Evolutionary conservation across 2,888 invertebrate genomes (phyloP).

Genomic region (Lasioglossum villosulum): DNA sequence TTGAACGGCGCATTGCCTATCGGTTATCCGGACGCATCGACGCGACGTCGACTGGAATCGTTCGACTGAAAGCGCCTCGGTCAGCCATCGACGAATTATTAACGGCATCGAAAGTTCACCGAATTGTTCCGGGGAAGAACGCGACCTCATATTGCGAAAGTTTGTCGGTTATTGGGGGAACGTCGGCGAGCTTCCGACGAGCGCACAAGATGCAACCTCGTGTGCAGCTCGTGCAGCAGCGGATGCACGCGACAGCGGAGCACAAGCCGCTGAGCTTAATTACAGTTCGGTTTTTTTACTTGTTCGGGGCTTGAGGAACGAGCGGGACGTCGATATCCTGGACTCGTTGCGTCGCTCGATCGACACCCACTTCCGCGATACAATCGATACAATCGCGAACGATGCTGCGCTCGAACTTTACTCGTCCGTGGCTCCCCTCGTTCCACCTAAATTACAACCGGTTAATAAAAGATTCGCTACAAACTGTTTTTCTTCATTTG

Average conservation of each 20-base stretch:
- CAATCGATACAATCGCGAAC: neutral
- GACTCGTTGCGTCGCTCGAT: neutral
- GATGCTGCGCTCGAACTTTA: neutral
- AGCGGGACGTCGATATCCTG: neutral
- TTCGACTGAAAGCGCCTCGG: neutral
- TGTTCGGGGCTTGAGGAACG: neutral
- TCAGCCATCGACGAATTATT: slow-evolving; percentile 11
- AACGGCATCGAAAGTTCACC: slow-evolving; percentile 23
- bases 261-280: neutral
- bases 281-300: slow-evolving; percentile 1
- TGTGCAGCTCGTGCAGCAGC: neutral
- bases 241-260: slow-evolving; percentile 16
- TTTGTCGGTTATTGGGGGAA: slow-evolving; percentile 37
- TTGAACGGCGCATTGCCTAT: neutral
- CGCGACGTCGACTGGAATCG: neutral
- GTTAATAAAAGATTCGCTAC: neutral
- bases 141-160: slow-evolving; percentile 42
- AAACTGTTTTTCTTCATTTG: neutral
- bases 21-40: neutral
- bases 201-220: neutral
- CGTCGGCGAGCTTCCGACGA: slow-evolving; percentile 9
- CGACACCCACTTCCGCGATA: slow-evolving; percentile 2
- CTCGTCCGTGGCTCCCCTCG: neutral
- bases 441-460: neutral
- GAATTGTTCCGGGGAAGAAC: slow-evolving; percentile 8